Conservation (phyloP, 2,113 vertebrate species). For the Mus pahari region DNA sequence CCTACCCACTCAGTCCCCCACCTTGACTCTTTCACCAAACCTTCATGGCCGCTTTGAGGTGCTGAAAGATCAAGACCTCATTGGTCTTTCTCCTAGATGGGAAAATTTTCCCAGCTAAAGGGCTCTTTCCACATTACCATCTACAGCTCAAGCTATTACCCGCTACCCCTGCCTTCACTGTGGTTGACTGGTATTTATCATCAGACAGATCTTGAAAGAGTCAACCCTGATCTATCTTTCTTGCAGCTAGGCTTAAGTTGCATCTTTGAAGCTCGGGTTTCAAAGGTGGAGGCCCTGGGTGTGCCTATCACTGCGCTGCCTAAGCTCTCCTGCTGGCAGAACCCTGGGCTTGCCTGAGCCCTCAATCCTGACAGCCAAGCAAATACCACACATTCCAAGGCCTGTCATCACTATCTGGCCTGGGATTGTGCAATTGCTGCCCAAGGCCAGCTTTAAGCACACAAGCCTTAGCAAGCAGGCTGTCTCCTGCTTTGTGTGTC, state of each 20-base stretch:
- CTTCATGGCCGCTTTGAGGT: neutral
- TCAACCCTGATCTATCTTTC: neutral
- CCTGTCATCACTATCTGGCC: neutral
- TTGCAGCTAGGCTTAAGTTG: conserved; percentile 18
- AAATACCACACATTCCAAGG: conserved; percentile 63
- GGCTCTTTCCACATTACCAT: neutral
- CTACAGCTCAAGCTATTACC: neutral
- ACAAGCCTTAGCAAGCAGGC: neutral
- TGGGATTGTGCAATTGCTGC: neutral
- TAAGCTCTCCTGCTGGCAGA: conserved; percentile 45
- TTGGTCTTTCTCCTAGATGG: neutral
- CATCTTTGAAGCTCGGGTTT: conserved; percentile 65
- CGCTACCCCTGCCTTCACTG: neutral
- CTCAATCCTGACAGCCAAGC: neutral
- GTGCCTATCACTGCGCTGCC: neutral
- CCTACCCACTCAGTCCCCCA: neutral
- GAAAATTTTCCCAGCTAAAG: neutral
- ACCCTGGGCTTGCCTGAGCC: conserved; percentile 55
- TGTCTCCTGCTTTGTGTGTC: neutral
- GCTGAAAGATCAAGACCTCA: neutral
- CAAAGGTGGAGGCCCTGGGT: conserved; percentile 21
- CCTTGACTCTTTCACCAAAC: neutral
- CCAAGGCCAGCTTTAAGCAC: neutral
- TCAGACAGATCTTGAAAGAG: neutral
- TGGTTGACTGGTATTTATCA: neutral